Conservation (phyloP, 2,113 vertebrate species). For the Acinonyx jubatus region DNA sequence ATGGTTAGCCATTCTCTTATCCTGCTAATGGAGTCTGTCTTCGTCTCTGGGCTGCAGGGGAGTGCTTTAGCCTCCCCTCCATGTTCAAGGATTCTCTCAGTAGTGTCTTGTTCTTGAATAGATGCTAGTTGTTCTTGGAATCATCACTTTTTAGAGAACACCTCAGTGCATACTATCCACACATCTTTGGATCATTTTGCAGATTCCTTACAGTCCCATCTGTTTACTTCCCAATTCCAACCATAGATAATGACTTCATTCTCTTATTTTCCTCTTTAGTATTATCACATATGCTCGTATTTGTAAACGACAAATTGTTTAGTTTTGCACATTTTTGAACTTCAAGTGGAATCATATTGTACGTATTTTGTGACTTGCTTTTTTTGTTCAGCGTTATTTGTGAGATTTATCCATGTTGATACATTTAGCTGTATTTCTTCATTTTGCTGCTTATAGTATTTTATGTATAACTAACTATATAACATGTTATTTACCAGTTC, state of each 20-base stretch:
- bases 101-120: background rate
- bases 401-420: background rate
- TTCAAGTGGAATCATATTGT: background rate
- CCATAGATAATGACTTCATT: background rate
- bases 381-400: constrained; percentile 8
- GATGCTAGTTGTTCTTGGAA: background rate
- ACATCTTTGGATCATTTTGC: background rate
- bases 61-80: background rate
- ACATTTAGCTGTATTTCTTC: background rate
- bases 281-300: background rate
- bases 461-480: background rate
- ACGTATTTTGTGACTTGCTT: background rate
- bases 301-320: background rate
- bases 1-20: background rate
- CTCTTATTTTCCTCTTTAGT: background rate
- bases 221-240: background rate
- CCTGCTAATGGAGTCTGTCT: background rate
- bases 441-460: background rate
- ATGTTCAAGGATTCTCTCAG: background rate
- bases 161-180: background rate
- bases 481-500: background rate
- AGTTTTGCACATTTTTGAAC: background rate
- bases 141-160: background rate
- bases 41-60: background rate
- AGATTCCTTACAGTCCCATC: background rate